Evolutionary conservation across 2,797 vertebrate species (phyloP).

Genomic region (Takifugu rubripes): DNA sequence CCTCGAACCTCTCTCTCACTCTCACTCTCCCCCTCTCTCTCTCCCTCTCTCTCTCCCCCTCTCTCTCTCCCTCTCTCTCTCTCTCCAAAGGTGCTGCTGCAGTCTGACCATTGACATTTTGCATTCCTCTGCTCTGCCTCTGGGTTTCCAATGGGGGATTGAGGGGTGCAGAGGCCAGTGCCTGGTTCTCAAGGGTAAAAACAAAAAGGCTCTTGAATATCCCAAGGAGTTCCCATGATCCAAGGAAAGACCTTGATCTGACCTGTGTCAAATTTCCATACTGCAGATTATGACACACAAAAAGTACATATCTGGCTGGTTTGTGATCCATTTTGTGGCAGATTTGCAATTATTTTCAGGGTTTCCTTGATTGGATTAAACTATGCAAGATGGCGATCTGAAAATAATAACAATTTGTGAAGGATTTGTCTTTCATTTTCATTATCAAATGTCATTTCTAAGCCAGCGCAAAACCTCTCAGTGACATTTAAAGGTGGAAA

Average conservation of each 20-base stretch:
- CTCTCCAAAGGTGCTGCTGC: conserved; percentile 70
- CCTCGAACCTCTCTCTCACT: conserved; percentile 47
- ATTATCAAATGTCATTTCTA: conserved; percentile 48
- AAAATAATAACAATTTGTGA: conserved; percentile 27
- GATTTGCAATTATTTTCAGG: conserved; percentile 67
- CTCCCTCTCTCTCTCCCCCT: conserved; percentile 64
- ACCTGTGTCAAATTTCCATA: conserved; percentile 84
- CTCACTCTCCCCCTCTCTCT: conserved; percentile 17
- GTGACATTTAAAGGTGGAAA: conserved; percentile 82
- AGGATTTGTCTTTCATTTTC: conserved; percentile 19
- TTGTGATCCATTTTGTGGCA: conserved; percentile 70
- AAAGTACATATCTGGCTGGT: conserved; percentile 83
- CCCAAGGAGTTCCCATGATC: conserved; percentile 89
- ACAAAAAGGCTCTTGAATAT: conserved; percentile 93
- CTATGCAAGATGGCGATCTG: conserved; percentile 28
- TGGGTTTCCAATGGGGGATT: conserved; percentile 80
- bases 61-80: conserved; percentile 58
- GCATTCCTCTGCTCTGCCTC: conserved; percentile 71
- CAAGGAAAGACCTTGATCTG: conserved; percentile 82
- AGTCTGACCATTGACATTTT: conserved; percentile 78
- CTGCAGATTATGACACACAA: conserved; percentile 84
- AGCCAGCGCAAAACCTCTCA: conserved; percentile 53
- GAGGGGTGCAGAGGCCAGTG: conserved; percentile 77
- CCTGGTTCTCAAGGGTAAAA: conserved; percentile 81
- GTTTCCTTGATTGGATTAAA: conserved; percentile 68